Base-by-base conservation (phyloP, 2,888 invertebrate species). In the Monopis laevigella region DNA sequence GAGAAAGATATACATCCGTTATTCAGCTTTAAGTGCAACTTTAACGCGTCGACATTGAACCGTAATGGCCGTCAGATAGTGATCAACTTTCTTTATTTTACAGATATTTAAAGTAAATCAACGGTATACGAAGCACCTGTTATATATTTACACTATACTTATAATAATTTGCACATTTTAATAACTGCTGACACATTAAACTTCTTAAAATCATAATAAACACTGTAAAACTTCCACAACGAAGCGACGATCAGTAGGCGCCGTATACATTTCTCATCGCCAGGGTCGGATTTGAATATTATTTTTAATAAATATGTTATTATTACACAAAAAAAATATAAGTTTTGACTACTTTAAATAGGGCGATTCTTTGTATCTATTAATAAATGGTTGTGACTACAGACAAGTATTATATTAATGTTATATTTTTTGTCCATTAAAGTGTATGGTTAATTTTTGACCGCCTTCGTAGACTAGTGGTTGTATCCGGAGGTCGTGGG, bases 241-340 rank as follows among this genome's bases (percentile, higher is more conserved):
- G 65, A 70, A 65, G 70, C 60, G 65, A 21, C 19, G 6, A n/a
- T n/a, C 21, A n/a, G 8, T 3, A 36, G 66, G 63, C 75, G 77
- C 77, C 75, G 75, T 74, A 70, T 65, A 68, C 68, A 62, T 70
- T 71, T 68, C 65, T 59, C 54, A 47, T 48, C 45, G 47, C 51
- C 77, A 77, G 78, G 59, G 67, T 30, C 59, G 72, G 36, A 75
- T 48, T 69, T 27, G 35, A 8, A 7, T 10, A 17, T n/a, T n/a
- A n/a, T n/a, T n/a, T n/a, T n/a, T n/a, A n/a, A n/a, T n/a, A n/a
- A n/a, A n/a, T n/a, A n/a, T n/a, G n/a, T n/a, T n/a, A n/a, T n/a
- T n/a, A n/a, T n/a, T n/a, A n/a, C n/a, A n/a, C n/a, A n/a, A n/a
- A n/a, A n/a, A n/a, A n/a, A n/a, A n/a, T n/a, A n/a, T n/a, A n/a